These are phyloP conservation scores for Cheilosia urbana DNA, from an alignment of 2,888 invertebrate genomes.

Conservation along the genomic window DNA sequence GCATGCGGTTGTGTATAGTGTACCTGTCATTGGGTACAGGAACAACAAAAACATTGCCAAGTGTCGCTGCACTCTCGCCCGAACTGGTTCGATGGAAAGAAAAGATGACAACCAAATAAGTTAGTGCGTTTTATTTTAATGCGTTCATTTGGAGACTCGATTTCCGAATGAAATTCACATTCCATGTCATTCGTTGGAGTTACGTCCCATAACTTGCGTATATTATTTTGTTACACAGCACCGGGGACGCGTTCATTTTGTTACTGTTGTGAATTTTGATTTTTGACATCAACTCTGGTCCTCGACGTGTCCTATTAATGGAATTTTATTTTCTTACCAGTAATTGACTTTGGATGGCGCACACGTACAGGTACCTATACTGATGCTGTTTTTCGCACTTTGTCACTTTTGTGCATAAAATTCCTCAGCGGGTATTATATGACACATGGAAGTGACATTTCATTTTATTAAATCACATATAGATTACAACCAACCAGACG, in stretches of 20 bases:
- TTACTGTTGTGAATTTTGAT: constrained; percentile 28
- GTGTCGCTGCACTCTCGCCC: constrained; percentile 46
- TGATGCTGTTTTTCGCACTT: neutral
- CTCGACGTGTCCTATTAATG: neutral
- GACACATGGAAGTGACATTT: constrained; percentile 45
- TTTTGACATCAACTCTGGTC: constrained; percentile 33
- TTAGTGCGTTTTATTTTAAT: constrained; percentile 55
- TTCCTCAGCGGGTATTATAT: constrained; percentile 9
- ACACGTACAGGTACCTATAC: too few species aligned
- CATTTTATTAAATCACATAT: constrained; percentile 34
- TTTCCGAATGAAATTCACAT: constrained; percentile 63
- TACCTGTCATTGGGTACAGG: neutral
- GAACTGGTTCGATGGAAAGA: constrained; percentile 51
- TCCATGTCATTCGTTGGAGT: constrained; percentile 41
- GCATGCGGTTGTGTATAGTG: neutral
- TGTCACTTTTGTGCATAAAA: neutral
- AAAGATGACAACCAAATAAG: constrained; percentile 66
- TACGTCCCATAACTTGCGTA: constrained; percentile 61
- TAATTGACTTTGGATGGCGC: constrained; percentile 61
- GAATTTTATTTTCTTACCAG: constrained; percentile 40
- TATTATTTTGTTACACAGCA: constrained; percentile 35
- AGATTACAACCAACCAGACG: constrained; percentile 30
- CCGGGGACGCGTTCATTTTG: neutral
- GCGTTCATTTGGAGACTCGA: constrained; percentile 43
- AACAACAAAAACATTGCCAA: constrained; percentile 40